Conservation (phyloP, 2,888 invertebrate species). For the Scaptomyza reducta region DNA sequence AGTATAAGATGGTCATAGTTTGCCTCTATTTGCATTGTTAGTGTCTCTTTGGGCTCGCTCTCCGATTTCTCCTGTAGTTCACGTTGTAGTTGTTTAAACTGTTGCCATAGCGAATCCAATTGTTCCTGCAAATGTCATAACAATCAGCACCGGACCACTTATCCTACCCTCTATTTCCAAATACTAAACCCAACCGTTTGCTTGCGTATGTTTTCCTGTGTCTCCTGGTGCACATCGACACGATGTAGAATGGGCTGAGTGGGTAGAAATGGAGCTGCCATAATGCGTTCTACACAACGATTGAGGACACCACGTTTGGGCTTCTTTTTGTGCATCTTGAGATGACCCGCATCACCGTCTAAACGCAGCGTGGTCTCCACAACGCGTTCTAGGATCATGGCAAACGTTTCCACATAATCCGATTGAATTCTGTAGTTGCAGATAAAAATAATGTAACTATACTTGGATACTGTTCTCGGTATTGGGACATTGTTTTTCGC, state of each 20-base stretch:
- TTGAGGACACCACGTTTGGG: constrained; percentile 66
- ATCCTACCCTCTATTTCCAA: too few species aligned
- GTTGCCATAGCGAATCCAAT: constrained; percentile 83
- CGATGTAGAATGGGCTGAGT: constrained; percentile 77
- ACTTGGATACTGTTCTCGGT: too few species aligned
- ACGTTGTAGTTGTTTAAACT: constrained; percentile 82
- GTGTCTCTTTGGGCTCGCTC: constrained; percentile 81
- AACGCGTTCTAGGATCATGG: constrained; percentile 81
- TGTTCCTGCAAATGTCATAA: constrained; percentile 63
- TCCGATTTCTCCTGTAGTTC: constrained; percentile 82
- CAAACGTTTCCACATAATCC: constrained; percentile 82
- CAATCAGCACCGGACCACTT: constrained; percentile 11
- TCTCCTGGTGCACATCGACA: constrained; percentile 81
- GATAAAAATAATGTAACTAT: not conserved
- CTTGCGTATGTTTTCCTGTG: constrained; percentile 81
- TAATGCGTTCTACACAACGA: constrained; percentile 66
- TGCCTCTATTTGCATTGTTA: constrained; percentile 83
- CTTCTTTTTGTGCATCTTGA: constrained; percentile 62
- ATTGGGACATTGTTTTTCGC: too few species aligned
- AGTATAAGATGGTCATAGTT: constrained; percentile 83
- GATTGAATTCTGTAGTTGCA: constrained; percentile 80
- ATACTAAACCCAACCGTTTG: constrained; percentile 73
- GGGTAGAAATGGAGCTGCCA: constrained; percentile 78
- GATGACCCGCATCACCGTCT: constrained; percentile 38
- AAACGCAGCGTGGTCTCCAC: constrained; percentile 59